Conservation (phyloP, 2,797 vertebrate species). For the Chloroceryle amazona region DNA sequence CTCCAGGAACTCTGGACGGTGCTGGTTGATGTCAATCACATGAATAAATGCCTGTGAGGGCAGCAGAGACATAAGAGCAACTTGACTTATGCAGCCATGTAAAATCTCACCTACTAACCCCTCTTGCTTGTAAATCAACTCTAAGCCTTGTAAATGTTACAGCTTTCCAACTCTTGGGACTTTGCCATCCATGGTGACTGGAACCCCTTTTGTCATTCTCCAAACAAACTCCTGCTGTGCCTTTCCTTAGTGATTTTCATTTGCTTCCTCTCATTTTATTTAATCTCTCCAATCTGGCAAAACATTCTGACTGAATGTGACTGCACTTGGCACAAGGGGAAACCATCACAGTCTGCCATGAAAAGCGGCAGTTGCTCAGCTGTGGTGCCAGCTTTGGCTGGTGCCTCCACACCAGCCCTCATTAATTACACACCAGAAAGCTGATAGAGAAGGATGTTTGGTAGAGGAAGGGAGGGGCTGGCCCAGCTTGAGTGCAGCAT, state of each 20-base stretch:
- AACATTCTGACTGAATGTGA: neutral
- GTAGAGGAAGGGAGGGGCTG: neutral
- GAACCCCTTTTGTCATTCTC: neutral
- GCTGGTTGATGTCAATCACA: slow-evolving; percentile 92
- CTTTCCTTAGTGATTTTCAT: neutral
- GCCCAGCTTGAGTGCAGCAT: neutral
- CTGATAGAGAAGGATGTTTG: neutral
- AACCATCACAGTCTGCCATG: neutral
- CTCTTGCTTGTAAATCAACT: neutral
- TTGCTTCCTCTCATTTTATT: neutral
- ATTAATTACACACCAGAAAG: neutral
- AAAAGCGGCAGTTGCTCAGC: neutral
- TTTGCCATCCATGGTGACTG: neutral
- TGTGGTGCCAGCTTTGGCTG: neutral
- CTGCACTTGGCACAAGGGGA: neutral
- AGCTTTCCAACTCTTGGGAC: neutral
- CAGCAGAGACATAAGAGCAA: neutral
- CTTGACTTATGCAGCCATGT: neutral
- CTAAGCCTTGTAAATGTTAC: neutral
- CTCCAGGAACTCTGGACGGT: slow-evolving; percentile 91
- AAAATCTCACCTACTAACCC: neutral
- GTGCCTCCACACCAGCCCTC: neutral
- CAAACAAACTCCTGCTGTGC: neutral
- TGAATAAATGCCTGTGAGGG: slow-evolving; percentile 89
- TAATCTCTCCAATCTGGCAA: neutral